Evolutionary conservation across 1,140 invertebrate genomes (phyloP), one percentile per base, ranked within the genome.

Genomic region (Drosophila obscura): DNA sequence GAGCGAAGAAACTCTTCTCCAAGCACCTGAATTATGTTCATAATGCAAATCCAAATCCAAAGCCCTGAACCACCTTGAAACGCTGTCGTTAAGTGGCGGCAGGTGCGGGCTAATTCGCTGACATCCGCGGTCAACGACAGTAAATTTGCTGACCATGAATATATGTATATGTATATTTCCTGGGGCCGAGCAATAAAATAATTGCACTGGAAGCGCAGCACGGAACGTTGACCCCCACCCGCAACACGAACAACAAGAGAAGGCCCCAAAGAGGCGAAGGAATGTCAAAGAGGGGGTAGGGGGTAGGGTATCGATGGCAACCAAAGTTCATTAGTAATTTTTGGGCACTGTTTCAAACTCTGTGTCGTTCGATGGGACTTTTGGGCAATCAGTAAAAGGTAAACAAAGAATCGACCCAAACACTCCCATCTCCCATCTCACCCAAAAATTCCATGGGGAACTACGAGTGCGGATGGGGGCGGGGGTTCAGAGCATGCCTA

Each of bases 321-420:
- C 26, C 55, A 80, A 57, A 82, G 67, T 79, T 87, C 72, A 85
- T 77, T 83, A 80, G 66, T 71, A 64, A 79, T 50, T 50, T 61
- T 56, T 50, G 61, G 57, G 49, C 53, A 31, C 57, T 66, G 75
- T 49, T 64, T 44, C 44, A 35, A 35, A 9, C 56, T 9, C 8
- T 35, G 60, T 39, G 26, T 52, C 65, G 64, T 65, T 62, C 35
- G 64, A 58, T 57, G 44, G 45, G 31, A 39, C 39, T 66, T 73
- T 84, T 61, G 46, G 44, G 26, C 53, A 64, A 81, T 77, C 63
- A 76, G 48, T 56, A 60, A 84, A 84, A 84, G 67, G 81, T 84
- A 85, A 85, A 85, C 82, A 85, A 85, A 77, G 84, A 77, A 81
- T 85, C 67, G 80, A 63, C 65, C 73, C 61, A 46, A 35, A 51